Conservation (phyloP, 2,797 vertebrate species). For the Myotis pilosus region DNA sequence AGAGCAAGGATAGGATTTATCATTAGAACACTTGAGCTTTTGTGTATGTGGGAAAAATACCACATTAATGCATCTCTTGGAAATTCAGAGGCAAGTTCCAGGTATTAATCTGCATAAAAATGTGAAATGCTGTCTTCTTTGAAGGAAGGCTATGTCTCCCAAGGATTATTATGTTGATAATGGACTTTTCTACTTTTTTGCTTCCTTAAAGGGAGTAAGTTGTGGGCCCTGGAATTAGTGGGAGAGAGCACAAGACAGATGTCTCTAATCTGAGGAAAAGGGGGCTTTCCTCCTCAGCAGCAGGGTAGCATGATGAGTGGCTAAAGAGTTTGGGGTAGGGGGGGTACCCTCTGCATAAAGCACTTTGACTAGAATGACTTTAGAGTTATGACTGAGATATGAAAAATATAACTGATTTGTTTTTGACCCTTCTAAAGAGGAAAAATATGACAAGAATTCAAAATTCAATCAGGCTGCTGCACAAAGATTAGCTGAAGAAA, state of each 20-base stretch:
- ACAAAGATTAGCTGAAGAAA: conserved; percentile 25
- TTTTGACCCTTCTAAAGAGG: conserved; percentile 9
- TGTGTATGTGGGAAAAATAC: background rate
- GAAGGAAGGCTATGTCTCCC: background rate
- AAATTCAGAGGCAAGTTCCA: conserved; percentile 1
- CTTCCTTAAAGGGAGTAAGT: background rate
- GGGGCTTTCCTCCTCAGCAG: background rate
- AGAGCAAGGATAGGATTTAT: conserved; percentile 25
- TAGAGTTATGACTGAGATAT: background rate
- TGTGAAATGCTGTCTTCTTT: background rate
- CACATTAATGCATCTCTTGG: background rate
- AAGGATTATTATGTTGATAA: background rate
- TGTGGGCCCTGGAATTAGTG: background rate
- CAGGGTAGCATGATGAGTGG: background rate
- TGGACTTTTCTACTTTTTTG: background rate
- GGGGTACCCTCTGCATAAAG: background rate
- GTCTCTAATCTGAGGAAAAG: background rate
- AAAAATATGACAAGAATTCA: conserved; percentile 21
- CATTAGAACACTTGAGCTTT: background rate
- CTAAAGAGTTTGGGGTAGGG: background rate
- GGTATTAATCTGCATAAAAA: background rate
- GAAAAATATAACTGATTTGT: conserved; percentile 9
- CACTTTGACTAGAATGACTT: background rate
- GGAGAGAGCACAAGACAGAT: background rate
- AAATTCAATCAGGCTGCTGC: background rate